Evolutionary conservation across 1,140 invertebrate species (phyloP).

Genomic region (Drosophila jambulina): DNA sequence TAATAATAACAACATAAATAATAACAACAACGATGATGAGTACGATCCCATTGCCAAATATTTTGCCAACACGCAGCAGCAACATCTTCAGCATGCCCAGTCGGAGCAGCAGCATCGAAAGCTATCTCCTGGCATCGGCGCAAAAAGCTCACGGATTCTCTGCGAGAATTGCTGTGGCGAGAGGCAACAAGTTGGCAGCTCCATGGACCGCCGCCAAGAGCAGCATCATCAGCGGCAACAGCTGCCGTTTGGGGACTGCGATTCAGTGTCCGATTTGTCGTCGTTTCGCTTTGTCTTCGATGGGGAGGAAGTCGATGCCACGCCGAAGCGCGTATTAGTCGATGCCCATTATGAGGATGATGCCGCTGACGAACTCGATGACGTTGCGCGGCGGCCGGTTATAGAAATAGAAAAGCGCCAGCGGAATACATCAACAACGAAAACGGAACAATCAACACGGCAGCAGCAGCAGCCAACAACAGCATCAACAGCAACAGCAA

Average conservation of each 20-base stretch:
- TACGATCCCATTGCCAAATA: constrained; percentile 62
- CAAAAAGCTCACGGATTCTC: constrained; percentile 73
- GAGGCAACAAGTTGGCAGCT: constrained; percentile 64
- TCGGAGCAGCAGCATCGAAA: constrained; percentile 41
- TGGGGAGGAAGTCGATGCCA: constrained; percentile 66
- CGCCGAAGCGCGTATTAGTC: constrained; percentile 49
- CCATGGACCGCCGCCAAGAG: constrained; percentile 36
- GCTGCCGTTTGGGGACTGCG: constrained; percentile 59
- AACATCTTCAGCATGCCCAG: constrained; percentile 21
- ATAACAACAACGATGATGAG: constrained; percentile 40
- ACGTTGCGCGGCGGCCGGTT: constrained; percentile 70
- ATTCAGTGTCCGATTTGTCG: constrained; percentile 84
- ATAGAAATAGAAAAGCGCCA: constrained; percentile 80
- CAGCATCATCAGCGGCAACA: constrained; percentile 37
- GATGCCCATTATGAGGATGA: constrained; percentile 47
- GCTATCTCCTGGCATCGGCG: constrained; percentile 40
- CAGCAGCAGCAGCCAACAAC: constrained; percentile 39
- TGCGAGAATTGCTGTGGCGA: constrained; percentile 80
- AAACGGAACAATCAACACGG: constrained; percentile 54
- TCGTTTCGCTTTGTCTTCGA: constrained; percentile 84
- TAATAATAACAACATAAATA: constrained; percentile 35
- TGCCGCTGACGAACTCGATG: constrained; percentile 64
- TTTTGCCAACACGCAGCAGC: constrained; percentile 38
- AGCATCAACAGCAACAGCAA: constrained; percentile 21
- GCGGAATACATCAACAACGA: constrained; percentile 69